A percentile compares a stretch with the other conserved stretches of the same genome.
Conservation (phyloP, 2,888 invertebrate species). For the Chrysolina oricalcia region DNA sequence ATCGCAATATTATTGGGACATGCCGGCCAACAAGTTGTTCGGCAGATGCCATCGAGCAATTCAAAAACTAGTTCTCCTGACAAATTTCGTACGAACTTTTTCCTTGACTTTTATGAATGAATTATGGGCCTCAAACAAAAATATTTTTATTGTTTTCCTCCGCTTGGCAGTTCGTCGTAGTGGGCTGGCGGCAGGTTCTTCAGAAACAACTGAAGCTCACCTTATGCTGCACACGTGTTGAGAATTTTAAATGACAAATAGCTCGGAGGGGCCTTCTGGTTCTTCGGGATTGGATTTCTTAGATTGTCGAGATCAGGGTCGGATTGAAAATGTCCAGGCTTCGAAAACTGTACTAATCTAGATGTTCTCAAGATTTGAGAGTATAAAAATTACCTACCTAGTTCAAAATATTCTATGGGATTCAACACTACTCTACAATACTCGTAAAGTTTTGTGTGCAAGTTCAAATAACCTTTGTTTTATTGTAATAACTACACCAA, state of each 20-base stretch:
- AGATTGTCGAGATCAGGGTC: conserved; percentile 14
- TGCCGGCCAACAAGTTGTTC: conserved; percentile 4
- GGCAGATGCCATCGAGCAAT: conserved; percentile 45
- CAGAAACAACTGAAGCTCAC: conserved; percentile 52
- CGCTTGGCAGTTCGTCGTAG: conserved; percentile 41
- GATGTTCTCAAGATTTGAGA: background rate
- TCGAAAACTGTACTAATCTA: background rate
- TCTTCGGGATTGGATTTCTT: conserved; percentile 18
- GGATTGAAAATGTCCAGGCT: background rate
- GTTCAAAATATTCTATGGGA: too few species aligned
- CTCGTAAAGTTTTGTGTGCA: too few species aligned
- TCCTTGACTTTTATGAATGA: conserved; percentile 51
- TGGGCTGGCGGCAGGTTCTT: conserved; percentile 41
- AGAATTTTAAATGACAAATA: conserved; percentile 56
- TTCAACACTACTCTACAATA: too few species aligned
- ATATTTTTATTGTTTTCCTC: conserved; percentile 54
- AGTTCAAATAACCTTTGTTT: too few species aligned
- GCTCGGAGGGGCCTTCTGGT: conserved; percentile 29
- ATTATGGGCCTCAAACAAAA: conserved; percentile 52
- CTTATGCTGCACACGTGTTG: conserved; percentile 59
- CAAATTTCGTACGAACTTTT: conserved; percentile 55
- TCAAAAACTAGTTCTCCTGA: conserved; percentile 54
- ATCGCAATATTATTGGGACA: conserved; percentile 25
- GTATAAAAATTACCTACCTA: too few species aligned
- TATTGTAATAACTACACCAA: too few species aligned